Base-by-base conservation (phyloP, 2,113 vertebrate genomes). In the Dolichotis patagonum region DNA sequence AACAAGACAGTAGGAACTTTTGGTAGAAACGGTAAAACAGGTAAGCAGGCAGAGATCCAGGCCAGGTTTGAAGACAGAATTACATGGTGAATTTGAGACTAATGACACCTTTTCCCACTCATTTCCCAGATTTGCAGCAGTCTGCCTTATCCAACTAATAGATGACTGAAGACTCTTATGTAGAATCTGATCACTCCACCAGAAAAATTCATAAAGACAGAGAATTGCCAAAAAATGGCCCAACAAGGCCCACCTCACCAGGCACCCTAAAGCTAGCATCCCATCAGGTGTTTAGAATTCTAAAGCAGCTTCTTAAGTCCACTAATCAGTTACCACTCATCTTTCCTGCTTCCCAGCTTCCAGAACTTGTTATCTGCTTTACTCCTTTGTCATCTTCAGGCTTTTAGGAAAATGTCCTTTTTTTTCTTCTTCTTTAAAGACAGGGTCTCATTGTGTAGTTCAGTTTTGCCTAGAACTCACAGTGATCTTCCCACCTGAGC, bases 181-280 rank as follows among this genome's bases (percentile, higher is more conserved):
- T 20, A 92, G 24, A 82, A 89, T 80, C 11, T 75, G 24, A 12
- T 46, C 30, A 62, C n/a, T 85, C 30, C 1, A 58, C 28, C 41
- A 94, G 41, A 96, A 82, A 90, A 92, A 77, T 38, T 32, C 30
- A 32, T 85, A 88, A 91, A 84, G 16, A 60, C 46, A 94, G 16
- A 56, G 4, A 83, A 43, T 20, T 13, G 35, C 69, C 17, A 30
- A 35, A 86, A 90, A 92, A 92, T 52, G 71, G 46, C 32, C 63
- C 30, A 58, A 10, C 11, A 88, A 73, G 62, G 46, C 35, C 52
- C 28, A 46, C 2, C 85, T 2, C 73, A 30, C 13, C 46, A 13
- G 67, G 4, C 17, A 85, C 54, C 43, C 46, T 65, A 73, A 63
- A 91, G 22, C 12, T 85, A 28, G 17, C 26, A 75, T 67, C 30